Evolutionary conservation across 1,140 invertebrate species (phyloP).

Genomic region (Hycleus cichorii): DNA sequence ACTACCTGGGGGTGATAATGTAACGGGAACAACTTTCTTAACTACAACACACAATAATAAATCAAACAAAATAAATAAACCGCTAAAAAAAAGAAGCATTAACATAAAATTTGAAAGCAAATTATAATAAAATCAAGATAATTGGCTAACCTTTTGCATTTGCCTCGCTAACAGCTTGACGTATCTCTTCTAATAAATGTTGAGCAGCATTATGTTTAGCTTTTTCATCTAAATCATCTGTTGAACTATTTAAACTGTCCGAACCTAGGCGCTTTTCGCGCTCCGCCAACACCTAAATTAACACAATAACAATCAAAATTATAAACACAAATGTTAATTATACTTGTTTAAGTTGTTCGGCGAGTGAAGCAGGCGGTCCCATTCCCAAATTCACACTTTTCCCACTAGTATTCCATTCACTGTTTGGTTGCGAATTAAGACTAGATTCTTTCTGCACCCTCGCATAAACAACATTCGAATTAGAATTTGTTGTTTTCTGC

Average conservation of each 20-base stretch:
- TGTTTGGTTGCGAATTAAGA: slow-evolving; percentile 21
- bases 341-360: slow-evolving; percentile 77
- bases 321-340: not conserved
- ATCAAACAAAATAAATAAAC: not conserved
- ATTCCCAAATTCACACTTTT: slow-evolving; percentile 27
- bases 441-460: slow-evolving; percentile 36
- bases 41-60: slow-evolving; percentile 38
- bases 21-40: slow-evolving; percentile 55
- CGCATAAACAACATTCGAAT: slow-evolving; percentile 35
- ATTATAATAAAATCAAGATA: slow-evolving; percentile 3
- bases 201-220: slow-evolving; percentile 54
- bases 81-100: not conserved
- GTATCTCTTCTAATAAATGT: slow-evolving; percentile 72
- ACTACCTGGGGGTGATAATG: slow-evolving; percentile 49
- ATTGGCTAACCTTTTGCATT: slow-evolving; percentile 63
- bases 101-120: not conserved
- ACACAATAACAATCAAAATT: not conserved
- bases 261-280: slow-evolving; percentile 43
- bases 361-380: slow-evolving; percentile 64
- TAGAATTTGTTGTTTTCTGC: slow-evolving; percentile 1
- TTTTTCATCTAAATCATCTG: slow-evolving; percentile 56
- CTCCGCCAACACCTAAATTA: slow-evolving; percentile 36
- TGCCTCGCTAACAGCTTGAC: slow-evolving; percentile 74
- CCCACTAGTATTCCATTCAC: slow-evolving; percentile 33
- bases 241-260: slow-evolving; percentile 54